phyloP scores from a whole-genome alignment of 2,113 vertebrate species.

The Alexandromys fortis region DNA sequence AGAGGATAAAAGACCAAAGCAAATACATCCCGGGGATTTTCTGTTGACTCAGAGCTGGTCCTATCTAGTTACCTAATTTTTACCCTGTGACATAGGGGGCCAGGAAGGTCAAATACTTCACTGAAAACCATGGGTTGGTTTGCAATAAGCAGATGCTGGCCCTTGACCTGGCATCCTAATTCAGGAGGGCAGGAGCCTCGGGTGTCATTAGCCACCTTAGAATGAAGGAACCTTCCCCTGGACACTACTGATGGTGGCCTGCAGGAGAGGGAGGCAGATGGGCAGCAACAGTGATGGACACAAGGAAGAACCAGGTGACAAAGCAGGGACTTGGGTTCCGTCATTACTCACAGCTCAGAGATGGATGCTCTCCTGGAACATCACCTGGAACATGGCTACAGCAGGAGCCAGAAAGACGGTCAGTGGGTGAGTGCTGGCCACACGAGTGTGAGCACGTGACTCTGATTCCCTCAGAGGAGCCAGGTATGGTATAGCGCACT shows the following conservation, averaged over 20 bases:
- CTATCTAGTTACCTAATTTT: not conserved
- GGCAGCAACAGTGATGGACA: not conserved
- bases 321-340: not conserved
- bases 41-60: not conserved
- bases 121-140: not conserved
- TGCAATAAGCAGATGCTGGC: not conserved
- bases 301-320: not conserved
- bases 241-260: not conserved
- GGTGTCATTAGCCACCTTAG: not conserved
- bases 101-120: not conserved
- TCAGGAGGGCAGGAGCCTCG: not conserved
- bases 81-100: not conserved
- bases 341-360: not conserved
- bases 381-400: not conserved
- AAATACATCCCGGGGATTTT: not conserved
- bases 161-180: not conserved
- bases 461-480: not conserved
- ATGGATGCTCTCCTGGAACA: not conserved
- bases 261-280: not conserved
- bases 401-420: not conserved
- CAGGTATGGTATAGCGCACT: not conserved
- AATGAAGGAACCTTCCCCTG: not conserved
- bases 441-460: not conserved
- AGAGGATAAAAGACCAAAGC: not conserved
- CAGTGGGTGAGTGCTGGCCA: not conserved